Percentiles rank a stretch among this genome's conserved stretches.
phyloP scores from a whole-genome alignment of 2,113 vertebrate species.

The Morone saxatilis region DNA sequence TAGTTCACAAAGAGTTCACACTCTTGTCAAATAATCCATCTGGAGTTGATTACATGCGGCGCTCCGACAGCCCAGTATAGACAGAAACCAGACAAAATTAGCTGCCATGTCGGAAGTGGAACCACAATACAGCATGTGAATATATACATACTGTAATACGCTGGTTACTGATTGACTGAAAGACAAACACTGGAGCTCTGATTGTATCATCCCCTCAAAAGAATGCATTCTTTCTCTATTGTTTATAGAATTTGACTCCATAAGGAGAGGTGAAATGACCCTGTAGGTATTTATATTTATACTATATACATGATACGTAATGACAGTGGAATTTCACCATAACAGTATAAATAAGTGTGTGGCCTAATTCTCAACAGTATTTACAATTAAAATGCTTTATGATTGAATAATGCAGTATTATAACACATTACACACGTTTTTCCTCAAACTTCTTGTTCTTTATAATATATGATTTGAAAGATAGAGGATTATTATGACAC shows the following conservation, averaged over 20 bases:
- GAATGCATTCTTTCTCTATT: constrained; percentile 60
- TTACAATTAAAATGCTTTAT: not conserved
- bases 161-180: constrained; percentile 70
- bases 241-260: constrained; percentile 5
- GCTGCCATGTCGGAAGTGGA: not conserved
- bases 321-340: not conserved
- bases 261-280: not conserved
- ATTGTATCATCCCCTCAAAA: constrained; percentile 15
- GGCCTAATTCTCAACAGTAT: not conserved
- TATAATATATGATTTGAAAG: not conserved
- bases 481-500: not conserved
- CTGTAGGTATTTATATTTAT: not conserved
- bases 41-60: constrained; percentile 33
- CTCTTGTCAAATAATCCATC: constrained; percentile 41
- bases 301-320: not conserved
- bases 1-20: constrained; percentile 63
- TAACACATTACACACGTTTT: not conserved
- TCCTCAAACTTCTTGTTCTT: not conserved
- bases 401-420: not conserved
- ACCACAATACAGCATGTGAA: constrained; percentile 13
- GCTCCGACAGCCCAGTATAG: not conserved
- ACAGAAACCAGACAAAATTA: constrained; percentile 18
- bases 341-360: not conserved
- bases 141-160: constrained; percentile 1
- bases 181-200: constrained; percentile 47